Evolutionary conservation across 1,140 invertebrate genomes (phyloP).

Genomic region (Sogatella furcifera): DNA sequence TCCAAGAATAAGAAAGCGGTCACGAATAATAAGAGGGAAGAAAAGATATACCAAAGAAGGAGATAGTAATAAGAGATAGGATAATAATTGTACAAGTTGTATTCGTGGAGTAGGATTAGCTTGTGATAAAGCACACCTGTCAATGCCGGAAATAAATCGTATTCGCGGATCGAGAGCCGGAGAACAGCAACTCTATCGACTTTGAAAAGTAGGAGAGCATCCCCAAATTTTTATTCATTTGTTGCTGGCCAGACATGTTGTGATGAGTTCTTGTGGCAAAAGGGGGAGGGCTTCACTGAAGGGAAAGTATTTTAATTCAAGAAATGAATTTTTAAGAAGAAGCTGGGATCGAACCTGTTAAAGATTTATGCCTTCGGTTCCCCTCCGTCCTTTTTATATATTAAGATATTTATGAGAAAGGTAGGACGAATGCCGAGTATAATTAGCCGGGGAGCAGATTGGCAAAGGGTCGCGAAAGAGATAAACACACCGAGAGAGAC

Average conservation of each 20-base stretch:
- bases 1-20: too few relatives aligned
- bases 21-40: too few relatives aligned
- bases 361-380: neutral
- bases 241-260: neutral
- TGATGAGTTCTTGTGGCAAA: neutral
- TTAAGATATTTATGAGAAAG: neutral
- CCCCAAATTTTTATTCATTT: constrained; percentile 1
- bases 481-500: constrained; percentile 3
- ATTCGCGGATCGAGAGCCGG: too few relatives aligned
- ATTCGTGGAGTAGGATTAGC: too few relatives aligned
- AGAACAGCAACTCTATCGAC: too few relatives aligned
- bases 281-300: neutral
- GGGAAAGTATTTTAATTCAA: neutral
- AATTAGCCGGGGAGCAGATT: neutral
- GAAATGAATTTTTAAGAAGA: neutral
- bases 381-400: neutral
- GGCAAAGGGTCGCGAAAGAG: constrained; percentile 1
- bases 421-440: neutral
- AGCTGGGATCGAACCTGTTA: neutral
- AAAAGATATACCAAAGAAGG: too few relatives aligned
- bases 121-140: too few relatives aligned
- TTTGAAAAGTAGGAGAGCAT: too few relatives aligned
- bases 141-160: too few relatives aligned
- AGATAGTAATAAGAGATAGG: too few relatives aligned
- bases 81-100: too few relatives aligned